Evolutionary conservation across 2,888 invertebrate species (phyloP).

Genomic region (Ochropleura leucogaster): DNA sequence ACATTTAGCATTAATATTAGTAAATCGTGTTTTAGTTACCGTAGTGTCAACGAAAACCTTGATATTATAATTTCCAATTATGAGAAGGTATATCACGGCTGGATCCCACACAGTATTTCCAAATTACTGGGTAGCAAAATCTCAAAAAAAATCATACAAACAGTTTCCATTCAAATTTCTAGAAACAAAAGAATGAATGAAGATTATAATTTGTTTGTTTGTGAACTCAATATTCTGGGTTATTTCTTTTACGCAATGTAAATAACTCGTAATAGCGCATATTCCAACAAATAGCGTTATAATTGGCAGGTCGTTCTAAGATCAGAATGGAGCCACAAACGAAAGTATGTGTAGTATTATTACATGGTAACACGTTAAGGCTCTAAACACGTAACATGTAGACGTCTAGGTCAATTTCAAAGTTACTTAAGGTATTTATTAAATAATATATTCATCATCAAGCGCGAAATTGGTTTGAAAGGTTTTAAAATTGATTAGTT

Average conservation of each 20-base stretch:
- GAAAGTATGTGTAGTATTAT: slow-evolving; percentile 64
- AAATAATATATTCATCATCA: background rate
- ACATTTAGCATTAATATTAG: slow-evolving; percentile 2
- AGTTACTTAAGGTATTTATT: slow-evolving; percentile 18
- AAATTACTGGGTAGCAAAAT: background rate
- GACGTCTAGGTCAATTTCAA: slow-evolving; percentile 53
- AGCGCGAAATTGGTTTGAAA: slow-evolving; percentile 9
- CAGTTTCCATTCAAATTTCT: background rate
- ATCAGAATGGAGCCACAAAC: slow-evolving; percentile 64
- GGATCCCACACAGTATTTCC: background rate
- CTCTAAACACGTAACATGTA: slow-evolving; percentile 48
- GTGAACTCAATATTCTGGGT: slow-evolving; percentile 22
- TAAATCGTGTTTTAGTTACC: background rate
- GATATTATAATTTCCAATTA: background rate
- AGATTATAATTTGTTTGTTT: slow-evolving; percentile 20
- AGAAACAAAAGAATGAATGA: slow-evolving; percentile 18
- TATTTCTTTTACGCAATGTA: slow-evolving; percentile 58
- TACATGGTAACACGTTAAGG: slow-evolving; percentile 52
- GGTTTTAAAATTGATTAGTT: slow-evolving; percentile 35
- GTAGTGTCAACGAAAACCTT: background rate
- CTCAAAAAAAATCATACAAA: background rate
- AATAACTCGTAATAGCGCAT: slow-evolving; percentile 66
- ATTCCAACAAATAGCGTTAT: slow-evolving; percentile 80
- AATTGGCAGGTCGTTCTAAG: slow-evolving; percentile 73
- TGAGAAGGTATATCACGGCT: background rate